Percentiles rank a stretch among this genome's conserved stretches.
phyloP scores from a whole-genome alignment of 1,140 invertebrate species.

The Platorchestia sp. region DNA sequence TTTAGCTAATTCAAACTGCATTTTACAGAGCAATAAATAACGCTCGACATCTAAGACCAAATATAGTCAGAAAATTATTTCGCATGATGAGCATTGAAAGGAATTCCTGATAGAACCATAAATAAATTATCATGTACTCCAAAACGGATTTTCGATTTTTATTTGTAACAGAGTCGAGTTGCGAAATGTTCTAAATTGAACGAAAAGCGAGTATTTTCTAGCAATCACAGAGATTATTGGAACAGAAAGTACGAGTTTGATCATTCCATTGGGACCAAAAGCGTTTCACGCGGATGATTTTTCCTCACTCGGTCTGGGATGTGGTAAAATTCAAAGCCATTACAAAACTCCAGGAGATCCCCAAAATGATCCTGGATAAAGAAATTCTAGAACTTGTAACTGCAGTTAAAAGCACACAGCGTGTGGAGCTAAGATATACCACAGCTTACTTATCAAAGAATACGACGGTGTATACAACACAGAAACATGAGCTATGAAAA shows the following conservation, averaged over 20 bases:
- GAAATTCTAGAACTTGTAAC: not conserved
- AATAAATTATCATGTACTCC: not conserved
- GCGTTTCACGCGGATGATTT: not conserved
- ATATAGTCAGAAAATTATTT: too few relatives aligned
- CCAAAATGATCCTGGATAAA: not conserved
- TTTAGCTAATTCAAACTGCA: not conserved
- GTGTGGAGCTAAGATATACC: not conserved
- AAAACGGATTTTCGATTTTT: not conserved
- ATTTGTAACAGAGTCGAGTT: not conserved
- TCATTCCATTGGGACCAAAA: not conserved
- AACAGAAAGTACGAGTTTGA: not conserved
- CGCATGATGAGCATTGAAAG: not conserved
- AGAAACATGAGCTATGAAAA: conserved; percentile 53
- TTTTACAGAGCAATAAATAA: too few relatives aligned
- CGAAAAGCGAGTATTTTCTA: not conserved
- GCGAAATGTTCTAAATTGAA: not conserved
- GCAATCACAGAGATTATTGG: not conserved
- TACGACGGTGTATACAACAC: conserved; percentile 55
- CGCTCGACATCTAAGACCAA: too few relatives aligned
- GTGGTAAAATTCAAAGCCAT: not conserved
- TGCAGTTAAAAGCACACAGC: conserved; percentile 16
- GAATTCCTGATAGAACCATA: not conserved
- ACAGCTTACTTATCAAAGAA: conserved; percentile 26
- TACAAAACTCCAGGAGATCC: not conserved
- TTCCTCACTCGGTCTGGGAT: not conserved